Base-by-base conservation (phyloP, 2,797 vertebrate species). In the Halcyon badia region DNA sequence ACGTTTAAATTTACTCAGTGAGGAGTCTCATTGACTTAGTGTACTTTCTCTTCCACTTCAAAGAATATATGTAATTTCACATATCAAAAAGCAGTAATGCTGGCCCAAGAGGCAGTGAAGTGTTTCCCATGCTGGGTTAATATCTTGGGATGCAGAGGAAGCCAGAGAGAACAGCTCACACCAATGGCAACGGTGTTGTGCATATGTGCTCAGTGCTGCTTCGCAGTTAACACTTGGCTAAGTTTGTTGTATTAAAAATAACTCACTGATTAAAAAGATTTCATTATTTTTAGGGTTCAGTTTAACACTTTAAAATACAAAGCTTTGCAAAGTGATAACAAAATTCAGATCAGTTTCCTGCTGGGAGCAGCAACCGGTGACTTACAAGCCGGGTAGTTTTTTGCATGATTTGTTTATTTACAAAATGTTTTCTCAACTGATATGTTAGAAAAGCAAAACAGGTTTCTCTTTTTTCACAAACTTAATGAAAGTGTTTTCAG, bases 31-130 rank as follows among this genome's bases (percentile, higher is more conserved):
- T 15, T 87, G 90, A 82, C 56, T 87, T 60, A 84, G 66, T 44
- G 26, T 17, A 92, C 13, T 80, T 90, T 48, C 44, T 93, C 80
- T 96, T 96, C 94, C 93, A 73, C 57, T 91, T 94, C 76, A 88
- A 81, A 88, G 89, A 66, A 86, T 60, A 94, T 71, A 91, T 87
- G 89, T 68, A 96, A 97, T 97, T 97, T 96, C 95, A 97, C 93
- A 94, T 94, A 90, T 88, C 94, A 96, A 87, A 91, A 96, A 88
- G 60, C 88, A 88, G 69, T 57, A 95, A 81, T 75, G 87, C 44
- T 0, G 1, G 81, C 62, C 68, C 71, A 83, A 89, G 64, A 96
- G 41, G 90, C 90, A 84, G 48, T 13, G 57, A 94, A 87, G 58
- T 80, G 81, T 79, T 95, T 81, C 37, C 61, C 20, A 17, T 5